These are phyloP conservation scores for Fissipunctia ypsillon DNA, from an alignment of 2,888 invertebrate species.

Conservation along the genomic window DNA sequence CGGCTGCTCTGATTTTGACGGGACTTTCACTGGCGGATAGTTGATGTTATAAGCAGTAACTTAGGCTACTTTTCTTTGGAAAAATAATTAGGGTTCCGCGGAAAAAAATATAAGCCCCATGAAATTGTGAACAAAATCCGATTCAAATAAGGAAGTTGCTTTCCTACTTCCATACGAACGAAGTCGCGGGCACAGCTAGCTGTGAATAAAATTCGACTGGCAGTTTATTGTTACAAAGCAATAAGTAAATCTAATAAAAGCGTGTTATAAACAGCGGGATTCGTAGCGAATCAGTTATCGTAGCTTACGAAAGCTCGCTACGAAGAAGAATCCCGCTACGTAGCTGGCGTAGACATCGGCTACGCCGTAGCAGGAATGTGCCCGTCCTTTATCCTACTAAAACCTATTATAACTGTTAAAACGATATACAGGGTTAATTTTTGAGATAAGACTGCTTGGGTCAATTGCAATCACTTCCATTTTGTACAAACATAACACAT, in stretches of 20 bases:
- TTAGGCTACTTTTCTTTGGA: no score
- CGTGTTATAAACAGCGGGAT: neutral
- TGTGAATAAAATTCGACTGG: neutral
- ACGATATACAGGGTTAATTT: neutral
- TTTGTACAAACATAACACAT: no score
- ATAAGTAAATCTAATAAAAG: conserved; percentile 5
- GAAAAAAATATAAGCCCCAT: no score
- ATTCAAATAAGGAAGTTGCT: no score
- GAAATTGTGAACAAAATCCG: no score
- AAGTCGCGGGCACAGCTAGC: no score
- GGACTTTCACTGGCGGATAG: no score
- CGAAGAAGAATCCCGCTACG: no score
- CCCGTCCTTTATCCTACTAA: neutral
- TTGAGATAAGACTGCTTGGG: neutral
- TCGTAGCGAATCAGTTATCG: conserved; percentile 11
- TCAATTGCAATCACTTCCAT: neutral
- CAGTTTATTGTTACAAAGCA: neutral
- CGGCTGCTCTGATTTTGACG: no score
- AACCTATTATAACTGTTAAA: neutral
- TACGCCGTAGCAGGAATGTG: conserved; percentile 33
- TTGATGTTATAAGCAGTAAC: no score
- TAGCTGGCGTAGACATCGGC: conserved; percentile 13
- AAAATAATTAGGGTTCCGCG: no score
- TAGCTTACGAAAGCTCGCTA: conserved; percentile 7
- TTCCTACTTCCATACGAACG: no score